Conservation (phyloP, 2,888 invertebrate species). For the Molorchus minor region DNA sequence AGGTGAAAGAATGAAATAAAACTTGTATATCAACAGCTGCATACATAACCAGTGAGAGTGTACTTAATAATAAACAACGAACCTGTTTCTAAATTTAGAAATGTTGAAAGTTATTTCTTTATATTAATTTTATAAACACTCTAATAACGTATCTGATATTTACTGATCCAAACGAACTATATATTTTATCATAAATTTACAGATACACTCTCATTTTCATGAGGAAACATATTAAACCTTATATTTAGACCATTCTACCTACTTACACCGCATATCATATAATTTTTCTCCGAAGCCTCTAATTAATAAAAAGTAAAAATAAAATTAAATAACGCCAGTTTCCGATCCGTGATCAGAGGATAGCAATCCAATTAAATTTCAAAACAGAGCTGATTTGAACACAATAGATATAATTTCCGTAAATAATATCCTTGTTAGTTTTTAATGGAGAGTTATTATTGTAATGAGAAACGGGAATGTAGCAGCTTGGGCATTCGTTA, state of each 20-base stretch:
- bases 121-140: constrained; percentile 4
- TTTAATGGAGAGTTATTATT: constrained; percentile 27
- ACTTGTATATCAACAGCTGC: no score
- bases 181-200: background rate
- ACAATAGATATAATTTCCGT: constrained; percentile 30
- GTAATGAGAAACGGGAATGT: constrained; percentile 30
- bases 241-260: constrained; percentile 16
- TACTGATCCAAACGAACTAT: background rate
- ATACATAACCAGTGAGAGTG: background rate
- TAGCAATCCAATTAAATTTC: constrained; percentile 32
- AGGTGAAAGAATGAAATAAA: no score
- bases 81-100: constrained; percentile 4
- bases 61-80: no score
- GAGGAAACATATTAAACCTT: constrained; percentile 2
- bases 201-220: constrained; percentile 4
- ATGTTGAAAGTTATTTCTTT: background rate
- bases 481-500: constrained; percentile 25
- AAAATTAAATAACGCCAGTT: constrained; percentile 25
- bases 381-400: constrained; percentile 29
- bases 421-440: constrained; percentile 27
- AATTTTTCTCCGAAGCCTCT: constrained; percentile 14
- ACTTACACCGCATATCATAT: constrained; percentile 4
- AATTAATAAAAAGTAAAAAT: constrained; percentile 31
- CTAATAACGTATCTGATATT: background rate
- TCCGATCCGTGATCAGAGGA: constrained; percentile 26